Base-by-base conservation (phyloP, 1,140 invertebrate genomes). In the Littorina saxatilis region DNA sequence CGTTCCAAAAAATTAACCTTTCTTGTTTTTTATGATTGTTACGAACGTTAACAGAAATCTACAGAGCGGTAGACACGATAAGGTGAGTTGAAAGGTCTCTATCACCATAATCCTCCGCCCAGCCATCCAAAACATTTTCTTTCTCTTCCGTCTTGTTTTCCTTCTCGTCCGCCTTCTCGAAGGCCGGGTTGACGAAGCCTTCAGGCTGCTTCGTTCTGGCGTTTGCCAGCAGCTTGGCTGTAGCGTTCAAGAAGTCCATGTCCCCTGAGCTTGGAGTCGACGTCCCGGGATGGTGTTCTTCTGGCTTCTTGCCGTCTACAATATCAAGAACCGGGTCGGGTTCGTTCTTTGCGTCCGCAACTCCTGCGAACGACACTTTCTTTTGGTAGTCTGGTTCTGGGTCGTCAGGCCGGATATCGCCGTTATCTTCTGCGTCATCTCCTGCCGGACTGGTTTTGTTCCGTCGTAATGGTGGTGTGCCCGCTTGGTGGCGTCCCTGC, bases 311-410 rank as follows among this genome's bases (percentile, higher is more conserved):
- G n/a, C n/a, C n/a, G n/a, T n/a, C n/a, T n/a, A n/a, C n/a, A n/a
- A n/a, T n/a, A n/a, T n/a, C n/a, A n/a, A n/a, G n/a, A n/a, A n/a
- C n/a, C n/a, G n/a, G n/a, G 13, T 68, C 15, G 66, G 13, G 32
- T 7, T 68, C 66, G 35, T 68, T 23, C 35, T 17, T 32, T 4
- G 1, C 70, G 2, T 47, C 70, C 23, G 29, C 11, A n/a, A 73
- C 23, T 39, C 39, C 39, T 23, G 70, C 4, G 40, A 73, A 73
- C 40, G 70, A 73, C n/a, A 73, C 70, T 20, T 27, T 39, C 17
- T 73, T 73, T n/a, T 47, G 40, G n/a, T 73, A 73, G 27, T 73
- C 70, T 50, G 70, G 70, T 29, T 0, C 29, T 29, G 70, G 70
- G 5, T 73, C 70, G 27, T 73, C 70, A 27, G 63, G 3, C 4